These are phyloP conservation scores for Hypsibius dujardini DNA, from an alignment of 1,140 invertebrate species.

Conservation along the genomic window DNA sequence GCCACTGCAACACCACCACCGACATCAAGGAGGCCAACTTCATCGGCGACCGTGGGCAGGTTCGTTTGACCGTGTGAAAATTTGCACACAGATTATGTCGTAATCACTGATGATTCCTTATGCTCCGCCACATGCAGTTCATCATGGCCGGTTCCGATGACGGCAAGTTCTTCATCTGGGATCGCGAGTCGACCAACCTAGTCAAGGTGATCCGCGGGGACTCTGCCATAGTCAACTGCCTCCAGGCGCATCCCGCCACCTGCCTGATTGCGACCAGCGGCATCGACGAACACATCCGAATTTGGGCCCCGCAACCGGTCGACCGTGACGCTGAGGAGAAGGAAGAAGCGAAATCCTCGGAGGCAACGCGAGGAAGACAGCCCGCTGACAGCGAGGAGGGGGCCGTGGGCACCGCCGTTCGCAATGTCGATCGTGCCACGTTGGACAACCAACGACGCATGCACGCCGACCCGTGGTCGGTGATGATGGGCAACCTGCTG, in stretches of 20 bases:
- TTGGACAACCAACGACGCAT: constrained; percentile 71
- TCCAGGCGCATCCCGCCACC: constrained; percentile 73
- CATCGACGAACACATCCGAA: constrained; percentile 54
- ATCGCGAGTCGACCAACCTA: constrained; percentile 65
- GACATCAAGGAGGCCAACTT: constrained; percentile 96
- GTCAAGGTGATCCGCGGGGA: constrained; percentile 59
- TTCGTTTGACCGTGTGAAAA: too few relatives aligned
- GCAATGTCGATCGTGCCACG: constrained; percentile 51
- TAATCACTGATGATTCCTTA: too few relatives aligned
- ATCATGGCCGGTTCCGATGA: constrained; percentile 76
- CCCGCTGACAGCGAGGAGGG: constrained; percentile 35
- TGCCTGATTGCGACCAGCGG: constrained; percentile 86
- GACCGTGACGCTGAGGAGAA: constrained; percentile 9
- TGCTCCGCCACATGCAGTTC: constrained; percentile 50
- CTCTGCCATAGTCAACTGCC: constrained; percentile 82
- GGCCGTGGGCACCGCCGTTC: constrained; percentile 36
- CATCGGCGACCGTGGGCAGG: constrained; percentile 67
- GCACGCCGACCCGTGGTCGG: constrained; percentile 73
- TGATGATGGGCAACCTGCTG: constrained; percentile 49
- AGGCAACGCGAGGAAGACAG: too few relatives aligned
- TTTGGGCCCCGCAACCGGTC: constrained; percentile 13
- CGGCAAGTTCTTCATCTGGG: constrained; percentile 88
- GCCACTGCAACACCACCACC: constrained; percentile 89
- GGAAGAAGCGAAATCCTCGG: constrained; percentile 18
- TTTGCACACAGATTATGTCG: too few relatives aligned